Evolutionary conservation across 2,113 vertebrate species (phyloP).

Genomic region (Pygoscelis antarcticus): DNA sequence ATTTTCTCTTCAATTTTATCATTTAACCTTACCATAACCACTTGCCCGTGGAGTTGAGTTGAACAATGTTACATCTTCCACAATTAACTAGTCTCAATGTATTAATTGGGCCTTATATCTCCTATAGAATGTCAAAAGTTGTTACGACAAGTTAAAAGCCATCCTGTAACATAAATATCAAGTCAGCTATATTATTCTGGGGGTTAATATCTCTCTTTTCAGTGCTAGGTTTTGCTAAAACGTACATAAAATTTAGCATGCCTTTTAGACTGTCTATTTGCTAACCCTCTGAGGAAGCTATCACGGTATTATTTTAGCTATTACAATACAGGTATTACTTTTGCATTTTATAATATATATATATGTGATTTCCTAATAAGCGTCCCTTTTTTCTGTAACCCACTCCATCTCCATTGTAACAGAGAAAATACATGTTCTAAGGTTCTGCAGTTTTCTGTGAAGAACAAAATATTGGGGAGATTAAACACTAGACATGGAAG

Average conservation of each 20-base stretch:
- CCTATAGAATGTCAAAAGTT: background rate
- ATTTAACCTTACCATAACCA: background rate
- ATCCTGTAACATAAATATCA: background rate
- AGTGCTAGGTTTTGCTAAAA: background rate
- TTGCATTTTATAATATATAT: background rate
- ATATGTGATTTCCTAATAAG: background rate
- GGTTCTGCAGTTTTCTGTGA: background rate
- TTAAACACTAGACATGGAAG: background rate
- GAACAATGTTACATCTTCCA: background rate
- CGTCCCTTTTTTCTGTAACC: background rate
- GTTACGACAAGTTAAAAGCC: background rate
- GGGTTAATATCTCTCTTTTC: background rate
- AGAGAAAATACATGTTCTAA: background rate
- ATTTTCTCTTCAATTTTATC: background rate
- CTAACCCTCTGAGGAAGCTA: background rate
- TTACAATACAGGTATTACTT: background rate
- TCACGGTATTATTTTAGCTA: background rate
- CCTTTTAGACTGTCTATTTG: background rate
- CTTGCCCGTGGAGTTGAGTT: accelerated
- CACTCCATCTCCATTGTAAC: background rate
- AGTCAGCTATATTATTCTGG: background rate
- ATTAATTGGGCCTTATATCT: background rate
- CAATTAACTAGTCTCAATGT: background rate
- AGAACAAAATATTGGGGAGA: background rate
- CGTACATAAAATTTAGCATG: background rate